Evolutionary conservation across 2,888 invertebrate genomes (phyloP).

Genomic region (Timandra comae): DNA sequence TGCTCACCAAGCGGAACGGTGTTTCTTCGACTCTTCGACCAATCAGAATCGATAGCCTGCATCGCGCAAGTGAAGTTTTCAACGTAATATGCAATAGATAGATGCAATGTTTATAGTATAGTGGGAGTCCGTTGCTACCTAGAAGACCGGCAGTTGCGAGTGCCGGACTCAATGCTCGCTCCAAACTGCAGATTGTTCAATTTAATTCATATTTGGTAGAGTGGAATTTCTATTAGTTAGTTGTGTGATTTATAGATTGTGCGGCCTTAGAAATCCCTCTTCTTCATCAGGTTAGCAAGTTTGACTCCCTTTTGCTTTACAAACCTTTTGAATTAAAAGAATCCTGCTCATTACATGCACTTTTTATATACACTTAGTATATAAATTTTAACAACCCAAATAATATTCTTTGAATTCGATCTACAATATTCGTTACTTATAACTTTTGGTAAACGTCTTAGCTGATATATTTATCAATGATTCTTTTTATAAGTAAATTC

Average conservation of each 20-base stretch:
- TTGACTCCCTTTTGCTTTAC: slow-evolving; percentile 65
- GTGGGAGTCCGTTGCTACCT: slow-evolving; percentile 68
- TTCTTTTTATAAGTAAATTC: too few relatives aligned
- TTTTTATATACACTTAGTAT: neutral
- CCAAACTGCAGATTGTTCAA: slow-evolving; percentile 36
- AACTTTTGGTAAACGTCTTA: too few relatives aligned
- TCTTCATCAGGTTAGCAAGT: slow-evolving; percentile 68
- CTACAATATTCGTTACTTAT: too few relatives aligned
- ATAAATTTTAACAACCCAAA: neutral
- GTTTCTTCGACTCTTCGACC: slow-evolving; percentile 29
- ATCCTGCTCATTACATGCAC: neutral
- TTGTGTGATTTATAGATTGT: slow-evolving; percentile 21
- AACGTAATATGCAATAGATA: slow-evolving; percentile 25
- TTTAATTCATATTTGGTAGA: slow-evolving; percentile 56
- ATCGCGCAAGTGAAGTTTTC: slow-evolving; percentile 46
- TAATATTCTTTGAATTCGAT: too few relatives aligned
- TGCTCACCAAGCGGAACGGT: slow-evolving; percentile 26
- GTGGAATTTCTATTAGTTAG: slow-evolving; percentile 47
- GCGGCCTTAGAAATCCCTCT: slow-evolving; percentile 46
- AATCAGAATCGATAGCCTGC: slow-evolving; percentile 32
- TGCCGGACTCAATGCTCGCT: slow-evolving; percentile 69
- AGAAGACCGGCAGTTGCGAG: slow-evolving; percentile 69
- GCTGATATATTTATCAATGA: too few relatives aligned
- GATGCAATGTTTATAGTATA: accelerated
- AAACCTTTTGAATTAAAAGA: neutral